Conservation (phyloP, 2,888 invertebrate species). For the Nephrotoma appendiculata region DNA sequence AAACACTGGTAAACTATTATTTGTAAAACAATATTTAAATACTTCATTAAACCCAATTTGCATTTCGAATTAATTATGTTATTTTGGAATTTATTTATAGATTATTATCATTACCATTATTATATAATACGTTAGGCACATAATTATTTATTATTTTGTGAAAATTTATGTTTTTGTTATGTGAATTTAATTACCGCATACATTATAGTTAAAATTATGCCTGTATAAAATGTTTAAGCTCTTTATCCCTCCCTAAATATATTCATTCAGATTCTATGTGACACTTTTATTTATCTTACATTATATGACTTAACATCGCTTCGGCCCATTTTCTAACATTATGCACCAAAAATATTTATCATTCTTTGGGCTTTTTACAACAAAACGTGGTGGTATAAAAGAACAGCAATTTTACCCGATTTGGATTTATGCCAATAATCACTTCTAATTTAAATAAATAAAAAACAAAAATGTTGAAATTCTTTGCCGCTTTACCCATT, state of each 20-base stretch:
- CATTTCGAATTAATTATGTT: not conserved
- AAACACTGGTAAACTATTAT: not conserved
- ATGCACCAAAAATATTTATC: not conserved
- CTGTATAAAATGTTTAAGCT: not conserved
- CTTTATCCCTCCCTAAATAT: not conserved
- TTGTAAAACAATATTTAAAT: not conserved
- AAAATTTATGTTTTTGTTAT: not conserved
- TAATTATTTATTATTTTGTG: not conserved
- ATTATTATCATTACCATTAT: not conserved
- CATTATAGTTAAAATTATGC: not conserved
- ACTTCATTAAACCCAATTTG: not conserved
- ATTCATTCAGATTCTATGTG: not conserved
- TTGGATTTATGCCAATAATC: not conserved
- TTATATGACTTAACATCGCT: not conserved
- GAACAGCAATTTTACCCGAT: not conserved
- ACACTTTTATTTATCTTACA: not conserved
- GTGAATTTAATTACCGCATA: not conserved
- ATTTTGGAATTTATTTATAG: not conserved
- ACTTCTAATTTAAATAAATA: not conserved
- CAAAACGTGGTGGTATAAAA: too few relatives aligned
- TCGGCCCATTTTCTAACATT: not conserved
- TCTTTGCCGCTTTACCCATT: not conserved
- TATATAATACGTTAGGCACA: not conserved
- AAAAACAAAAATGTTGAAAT: not conserved
- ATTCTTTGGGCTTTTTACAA: not conserved